Conservation (phyloP, 2,888 invertebrate species). For the Stramonita haemastoma region DNA sequence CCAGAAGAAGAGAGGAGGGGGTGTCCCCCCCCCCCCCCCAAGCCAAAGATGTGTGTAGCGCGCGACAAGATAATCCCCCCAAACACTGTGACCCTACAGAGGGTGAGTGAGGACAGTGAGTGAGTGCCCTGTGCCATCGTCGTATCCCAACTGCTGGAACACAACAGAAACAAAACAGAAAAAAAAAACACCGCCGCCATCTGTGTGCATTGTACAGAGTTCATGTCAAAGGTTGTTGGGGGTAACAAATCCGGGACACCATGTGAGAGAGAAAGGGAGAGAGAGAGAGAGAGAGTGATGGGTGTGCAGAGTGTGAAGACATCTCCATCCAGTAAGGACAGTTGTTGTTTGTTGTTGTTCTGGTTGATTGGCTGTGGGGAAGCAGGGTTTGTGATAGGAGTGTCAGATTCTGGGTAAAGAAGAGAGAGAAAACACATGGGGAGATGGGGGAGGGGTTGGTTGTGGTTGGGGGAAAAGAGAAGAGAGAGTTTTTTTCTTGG, state of each 20-base stretch:
- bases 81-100: not conserved
- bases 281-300: not conserved
- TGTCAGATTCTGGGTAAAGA: no score
- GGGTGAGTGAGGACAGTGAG: not conserved
- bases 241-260: not conserved
- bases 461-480: not conserved
- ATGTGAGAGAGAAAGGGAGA: not conserved
- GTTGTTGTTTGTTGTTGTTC: not conserved
- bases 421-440: no score
- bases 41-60: no score
- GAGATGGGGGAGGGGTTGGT: not conserved
- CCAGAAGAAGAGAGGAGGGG: no score
- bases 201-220: not conserved
- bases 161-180: not conserved
- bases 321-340: not conserved
- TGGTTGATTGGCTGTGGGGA: not conserved
- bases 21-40: no score
- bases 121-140: conserved; percentile 1
- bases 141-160: not conserved
- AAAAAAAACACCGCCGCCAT: no score
- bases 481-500: not conserved
- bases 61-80: not conserved
- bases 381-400: not conserved
- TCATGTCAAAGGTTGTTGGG: not conserved
- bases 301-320: not conserved